Percentiles rank a stretch among this genome's conserved stretches.
Evolutionary conservation across 2,797 vertebrate species (phyloP).

Genomic region (Sylvilagus floridanus): DNA sequence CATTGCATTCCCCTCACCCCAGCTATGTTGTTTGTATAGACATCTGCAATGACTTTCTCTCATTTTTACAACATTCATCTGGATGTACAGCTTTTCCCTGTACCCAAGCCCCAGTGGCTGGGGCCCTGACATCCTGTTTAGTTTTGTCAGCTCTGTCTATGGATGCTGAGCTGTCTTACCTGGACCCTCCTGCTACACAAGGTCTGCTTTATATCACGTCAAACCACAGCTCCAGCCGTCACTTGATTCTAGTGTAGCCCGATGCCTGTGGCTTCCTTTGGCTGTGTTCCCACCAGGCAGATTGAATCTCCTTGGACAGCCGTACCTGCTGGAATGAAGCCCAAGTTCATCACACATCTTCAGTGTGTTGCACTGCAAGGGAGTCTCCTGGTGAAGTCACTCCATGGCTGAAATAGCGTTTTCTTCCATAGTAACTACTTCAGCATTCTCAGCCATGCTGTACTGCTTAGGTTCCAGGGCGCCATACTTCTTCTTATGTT

Average conservation of each 20-base stretch:
- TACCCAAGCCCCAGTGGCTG: constrained; percentile 31
- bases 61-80: constrained; percentile 53
- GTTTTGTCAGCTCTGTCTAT: constrained; percentile 54
- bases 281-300: constrained; percentile 57
- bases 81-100: not conserved
- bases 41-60: constrained; percentile 64
- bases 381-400: constrained; percentile 51
- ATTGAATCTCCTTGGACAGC: constrained; percentile 59
- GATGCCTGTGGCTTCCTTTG: constrained; percentile 58
- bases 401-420: constrained; percentile 52
- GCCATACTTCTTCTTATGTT: not conserved
- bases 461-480: not conserved
- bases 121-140: constrained; percentile 28
- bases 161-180: constrained; percentile 55
- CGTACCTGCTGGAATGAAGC: constrained; percentile 66
- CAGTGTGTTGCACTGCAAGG: not conserved
- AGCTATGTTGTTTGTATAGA: constrained; percentile 1
- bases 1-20: not conserved
- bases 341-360: constrained; percentile 58
- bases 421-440: not conserved
- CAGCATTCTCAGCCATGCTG: not conserved
- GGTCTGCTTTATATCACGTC: constrained; percentile 65
- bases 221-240: constrained; percentile 42
- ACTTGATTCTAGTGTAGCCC: constrained; percentile 51
- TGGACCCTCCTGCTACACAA: not conserved